Base-by-base conservation (phyloP, 2,113 vertebrate genomes). In the Syngnathus scovelli region DNA sequence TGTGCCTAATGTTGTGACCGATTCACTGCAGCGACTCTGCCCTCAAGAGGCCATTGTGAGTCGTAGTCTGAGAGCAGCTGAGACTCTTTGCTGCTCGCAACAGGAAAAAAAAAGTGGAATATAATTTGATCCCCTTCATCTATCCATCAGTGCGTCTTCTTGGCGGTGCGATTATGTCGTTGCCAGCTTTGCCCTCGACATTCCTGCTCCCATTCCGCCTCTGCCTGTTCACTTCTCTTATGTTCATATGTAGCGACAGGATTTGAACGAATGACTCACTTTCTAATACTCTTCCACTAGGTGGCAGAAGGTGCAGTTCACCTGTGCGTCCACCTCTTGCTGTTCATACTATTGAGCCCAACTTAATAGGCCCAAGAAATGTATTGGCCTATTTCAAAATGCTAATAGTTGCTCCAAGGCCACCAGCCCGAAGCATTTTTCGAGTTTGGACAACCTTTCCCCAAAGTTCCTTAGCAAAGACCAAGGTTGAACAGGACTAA, bases 11-110 rank as follows among this genome's bases (percentile, higher is more conserved):
- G 27, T 8, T 33, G 27, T 15, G 27, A 13, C 27, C 12, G 2
- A 61, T 54, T 65, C 61, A 76, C 0, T 83, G 38, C 68, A 69
- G 48, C 41, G 37, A 51, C 27, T 70, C 54, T 43, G 66, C 83
- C 84, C 27, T 83, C 78, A 70, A 83, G 80, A 80, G 80, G 85
- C 75, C 85, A 81, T 77, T 81, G 82, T 81, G 74, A 49, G 38
- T 72, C 70, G 11, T 61, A 8, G 55, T 7, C 13, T 21, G 49
- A 51, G 49, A 2, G 21, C 12, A 5, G 3, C 4, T 7, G 55
- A 6, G 55, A 16, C 27, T 58, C 27, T 15, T 70, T 52, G 62
- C 56, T 71, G 64, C 76, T 77, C 60, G 58, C 85, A 75, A 62
- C 61, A 13, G 15, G 13, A 27, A 27, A 23, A 83, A 87, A 76